phyloP scores from a whole-genome alignment of 2,113 vertebrate genomes.

The Sclerurus mexicanus region DNA sequence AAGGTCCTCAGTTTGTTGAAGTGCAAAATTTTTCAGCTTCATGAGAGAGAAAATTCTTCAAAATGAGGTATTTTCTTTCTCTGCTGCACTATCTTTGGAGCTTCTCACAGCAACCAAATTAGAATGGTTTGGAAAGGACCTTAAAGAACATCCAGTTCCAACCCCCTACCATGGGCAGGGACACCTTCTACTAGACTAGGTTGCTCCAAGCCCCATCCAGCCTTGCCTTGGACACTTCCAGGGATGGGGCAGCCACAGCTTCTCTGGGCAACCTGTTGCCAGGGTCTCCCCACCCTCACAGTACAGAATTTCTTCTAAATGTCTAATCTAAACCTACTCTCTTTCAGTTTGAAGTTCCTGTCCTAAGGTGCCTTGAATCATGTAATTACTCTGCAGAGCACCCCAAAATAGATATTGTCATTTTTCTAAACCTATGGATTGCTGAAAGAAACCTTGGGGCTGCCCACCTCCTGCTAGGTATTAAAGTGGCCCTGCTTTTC shows the following conservation, averaged over 20 bases:
- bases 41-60: neutral
- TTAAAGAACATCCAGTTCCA: neutral
- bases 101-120: neutral
- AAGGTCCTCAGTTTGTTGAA: neutral
- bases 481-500: neutral
- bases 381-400: neutral
- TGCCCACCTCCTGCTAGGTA: neutral
- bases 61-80: neutral
- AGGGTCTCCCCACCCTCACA: neutral
- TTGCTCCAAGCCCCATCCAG: rapidly evolving
- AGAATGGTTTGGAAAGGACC: neutral
- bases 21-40: neutral
- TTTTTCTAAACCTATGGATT: neutral
- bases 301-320: neutral
- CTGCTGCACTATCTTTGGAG: neutral
- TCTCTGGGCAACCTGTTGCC: neutral
- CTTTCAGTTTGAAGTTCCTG: neutral
- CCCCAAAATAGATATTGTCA: neutral
- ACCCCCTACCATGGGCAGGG: neutral
- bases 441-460: neutral
- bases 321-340: neutral
- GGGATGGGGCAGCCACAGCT: neutral
- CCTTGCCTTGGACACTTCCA: neutral
- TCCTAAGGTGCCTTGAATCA: neutral
- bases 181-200: neutral